Percentiles rank a stretch among this genome's conserved stretches.
These are phyloP conservation scores for Seriola aureovittata DNA, from an alignment of 2,113 vertebrate species.

Conservation along the genomic window DNA sequence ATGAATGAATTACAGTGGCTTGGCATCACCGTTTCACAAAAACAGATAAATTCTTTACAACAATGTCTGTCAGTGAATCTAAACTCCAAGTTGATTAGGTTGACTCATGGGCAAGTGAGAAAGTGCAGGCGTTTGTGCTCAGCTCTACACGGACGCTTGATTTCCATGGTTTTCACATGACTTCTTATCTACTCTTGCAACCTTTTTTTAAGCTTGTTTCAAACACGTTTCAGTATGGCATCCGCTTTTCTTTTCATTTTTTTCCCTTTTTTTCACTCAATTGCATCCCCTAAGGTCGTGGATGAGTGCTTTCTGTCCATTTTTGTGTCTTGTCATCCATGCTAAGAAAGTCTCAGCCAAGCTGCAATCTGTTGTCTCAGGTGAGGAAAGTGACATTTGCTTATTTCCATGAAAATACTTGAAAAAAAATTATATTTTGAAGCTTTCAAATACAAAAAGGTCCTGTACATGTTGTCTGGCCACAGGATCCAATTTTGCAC, in stretches of 20 bases:
- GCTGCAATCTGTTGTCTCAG: slow-evolving; percentile 20
- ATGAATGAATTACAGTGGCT: slow-evolving; percentile 23
- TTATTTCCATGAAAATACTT: not conserved
- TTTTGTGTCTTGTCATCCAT: slow-evolving; percentile 14
- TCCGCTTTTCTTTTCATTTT: not conserved
- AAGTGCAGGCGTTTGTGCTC: not conserved
- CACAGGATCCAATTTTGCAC: not conserved
- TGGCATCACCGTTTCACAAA: slow-evolving; percentile 20
- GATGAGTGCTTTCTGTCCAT: slow-evolving; percentile 18
- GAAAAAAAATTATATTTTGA: not conserved
- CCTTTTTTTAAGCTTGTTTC: slow-evolving; percentile 11
- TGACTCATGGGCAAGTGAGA: slow-evolving; percentile 2
- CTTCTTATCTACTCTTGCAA: not conserved
- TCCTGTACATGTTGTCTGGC: not conserved
- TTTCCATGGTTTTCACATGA: not conserved
- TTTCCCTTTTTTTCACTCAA: slow-evolving; percentile 9
- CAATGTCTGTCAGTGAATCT: not conserved
- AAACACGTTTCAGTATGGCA: slow-evolving; percentile 29
- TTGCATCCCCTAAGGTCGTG: not conserved
- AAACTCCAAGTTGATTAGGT: slow-evolving; percentile 22
- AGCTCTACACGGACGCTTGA: not conserved
- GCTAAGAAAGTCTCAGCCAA: not conserved
- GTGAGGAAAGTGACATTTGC: slow-evolving; percentile 10
- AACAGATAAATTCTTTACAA: slow-evolving; percentile 20
- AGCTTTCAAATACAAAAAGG: not conserved